Conservation (phyloP, 1,140 invertebrate genomes). For the Diorhabda elongata region DNA sequence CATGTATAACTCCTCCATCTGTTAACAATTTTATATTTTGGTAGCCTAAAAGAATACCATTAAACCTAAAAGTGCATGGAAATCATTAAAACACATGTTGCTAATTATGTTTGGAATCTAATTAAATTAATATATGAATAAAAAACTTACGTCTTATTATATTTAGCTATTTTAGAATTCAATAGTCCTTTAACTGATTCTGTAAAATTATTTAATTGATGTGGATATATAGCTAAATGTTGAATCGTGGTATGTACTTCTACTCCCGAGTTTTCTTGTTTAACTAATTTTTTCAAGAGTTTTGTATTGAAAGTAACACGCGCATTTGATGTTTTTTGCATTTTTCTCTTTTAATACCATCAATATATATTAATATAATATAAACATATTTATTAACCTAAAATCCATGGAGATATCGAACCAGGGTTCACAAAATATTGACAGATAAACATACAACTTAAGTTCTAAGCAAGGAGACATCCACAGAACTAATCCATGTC, state of each 20-base stretch:
- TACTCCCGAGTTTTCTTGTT: constrained; percentile 56
- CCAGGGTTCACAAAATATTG: no score
- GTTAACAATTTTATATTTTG: constrained; percentile 58
- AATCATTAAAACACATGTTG: not conserved
- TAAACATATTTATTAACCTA: no score
- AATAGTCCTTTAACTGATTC: constrained; percentile 53
- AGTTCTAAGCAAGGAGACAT: no score
- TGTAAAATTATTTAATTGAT: constrained; percentile 55
- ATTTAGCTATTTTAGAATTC: constrained; percentile 53
- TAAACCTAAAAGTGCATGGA: constrained; percentile 45
- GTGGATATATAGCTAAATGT: constrained; percentile 57
- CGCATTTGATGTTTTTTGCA: not conserved
- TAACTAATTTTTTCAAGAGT: constrained; percentile 36
- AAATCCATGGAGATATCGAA: no score
- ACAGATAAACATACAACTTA: no score
- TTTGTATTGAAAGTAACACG: constrained; percentile 30
- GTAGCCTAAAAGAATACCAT: constrained; percentile 60
- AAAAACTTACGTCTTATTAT: constrained; percentile 50
- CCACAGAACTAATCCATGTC: no score
- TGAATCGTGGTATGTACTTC: constrained; percentile 51
- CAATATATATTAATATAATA: no score
- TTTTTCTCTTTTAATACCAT: not conserved
- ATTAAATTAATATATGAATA: no score
- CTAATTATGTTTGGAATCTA: no score
- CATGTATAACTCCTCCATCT: constrained; percentile 51